These are phyloP conservation scores for Ennomos fuscantarius DNA, from an alignment of 2,888 invertebrate species.

Conservation along the genomic window DNA sequence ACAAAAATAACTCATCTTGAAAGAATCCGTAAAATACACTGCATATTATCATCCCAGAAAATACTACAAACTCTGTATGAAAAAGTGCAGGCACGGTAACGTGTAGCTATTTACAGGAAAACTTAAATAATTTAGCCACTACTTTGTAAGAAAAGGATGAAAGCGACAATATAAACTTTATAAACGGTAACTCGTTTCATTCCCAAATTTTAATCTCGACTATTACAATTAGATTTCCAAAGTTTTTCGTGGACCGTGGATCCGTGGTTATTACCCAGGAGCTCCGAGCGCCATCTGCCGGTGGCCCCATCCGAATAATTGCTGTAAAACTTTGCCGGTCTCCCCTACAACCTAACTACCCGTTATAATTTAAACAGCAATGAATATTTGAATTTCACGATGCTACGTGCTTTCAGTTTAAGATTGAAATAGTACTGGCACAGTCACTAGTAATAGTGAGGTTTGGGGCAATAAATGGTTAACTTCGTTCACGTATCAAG, in stretches of 20 bases:
- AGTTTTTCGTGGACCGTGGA: conserved; percentile 38
- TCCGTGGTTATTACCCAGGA: conserved; percentile 35
- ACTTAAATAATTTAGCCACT: no score
- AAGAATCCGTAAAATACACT: no score
- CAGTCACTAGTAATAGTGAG: no score
- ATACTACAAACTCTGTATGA: no score
- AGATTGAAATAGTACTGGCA: conserved; percentile 14
- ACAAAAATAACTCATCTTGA: no score
- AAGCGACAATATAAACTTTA: background rate
- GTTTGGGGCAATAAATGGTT: no score
- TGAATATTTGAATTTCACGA: conserved; percentile 41
- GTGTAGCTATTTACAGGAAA: no score
- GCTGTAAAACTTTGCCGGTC: conserved; percentile 49
- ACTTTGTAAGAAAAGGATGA: background rate
- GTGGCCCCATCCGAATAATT: conserved; percentile 49
- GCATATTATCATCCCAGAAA: no score
- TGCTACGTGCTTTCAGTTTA: conserved; percentile 32
- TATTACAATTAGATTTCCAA: conserved; percentile 41
- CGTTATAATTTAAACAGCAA: conserved; percentile 41
- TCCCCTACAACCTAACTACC: conserved; percentile 41
- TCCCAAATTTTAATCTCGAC: conserved; percentile 33
- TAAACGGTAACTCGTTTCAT: conserved; percentile 21
- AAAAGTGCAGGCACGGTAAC: no score
- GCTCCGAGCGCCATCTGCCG: conserved; percentile 49
- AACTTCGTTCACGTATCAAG: no score